A percentile compares a stretch with the other conserved stretches of the same genome.
These are phyloP conservation scores for Andrena camellia DNA, from an alignment of 2,888 invertebrate genomes.

Conservation along the genomic window DNA sequence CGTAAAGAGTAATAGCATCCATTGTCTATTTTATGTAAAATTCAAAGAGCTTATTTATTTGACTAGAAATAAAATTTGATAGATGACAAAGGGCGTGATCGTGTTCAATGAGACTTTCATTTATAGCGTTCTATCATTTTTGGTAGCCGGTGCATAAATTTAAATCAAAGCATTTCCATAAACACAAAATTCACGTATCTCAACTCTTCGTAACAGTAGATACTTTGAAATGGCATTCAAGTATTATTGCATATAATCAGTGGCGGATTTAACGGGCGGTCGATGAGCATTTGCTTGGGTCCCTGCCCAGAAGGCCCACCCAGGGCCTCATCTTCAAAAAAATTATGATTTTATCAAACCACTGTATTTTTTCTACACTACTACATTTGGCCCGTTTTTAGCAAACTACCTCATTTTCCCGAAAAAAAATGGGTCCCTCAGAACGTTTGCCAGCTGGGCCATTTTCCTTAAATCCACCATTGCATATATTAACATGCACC, in stretches of 20 bases:
- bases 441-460: no score
- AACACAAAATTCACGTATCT: constrained; percentile 19
- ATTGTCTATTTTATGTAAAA: constrained; percentile 39
- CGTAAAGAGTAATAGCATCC: not conserved
- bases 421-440: no score
- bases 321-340: no score
- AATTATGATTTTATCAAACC: no score
- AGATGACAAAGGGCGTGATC: constrained; percentile 45
- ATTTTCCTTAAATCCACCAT: no score
- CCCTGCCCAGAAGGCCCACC: no score
- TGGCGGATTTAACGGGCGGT: no score
- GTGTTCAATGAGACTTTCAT: constrained; percentile 42
- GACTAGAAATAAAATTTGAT: constrained; percentile 59
- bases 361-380: no score
- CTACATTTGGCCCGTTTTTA: no score
- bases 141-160: constrained; percentile 23
- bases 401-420: no score
- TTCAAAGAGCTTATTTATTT: constrained; percentile 54
- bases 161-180: constrained; percentile 27
- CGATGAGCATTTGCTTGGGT: no score
- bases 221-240: constrained; percentile 16
- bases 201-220: constrained; percentile 3
- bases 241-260: constrained; percentile 5
- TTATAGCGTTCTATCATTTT: constrained; percentile 36
- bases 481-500: not conserved